These are phyloP conservation scores for Andrena hattorfiana DNA, from an alignment of 2,888 invertebrate species.

Conservation along the genomic window DNA sequence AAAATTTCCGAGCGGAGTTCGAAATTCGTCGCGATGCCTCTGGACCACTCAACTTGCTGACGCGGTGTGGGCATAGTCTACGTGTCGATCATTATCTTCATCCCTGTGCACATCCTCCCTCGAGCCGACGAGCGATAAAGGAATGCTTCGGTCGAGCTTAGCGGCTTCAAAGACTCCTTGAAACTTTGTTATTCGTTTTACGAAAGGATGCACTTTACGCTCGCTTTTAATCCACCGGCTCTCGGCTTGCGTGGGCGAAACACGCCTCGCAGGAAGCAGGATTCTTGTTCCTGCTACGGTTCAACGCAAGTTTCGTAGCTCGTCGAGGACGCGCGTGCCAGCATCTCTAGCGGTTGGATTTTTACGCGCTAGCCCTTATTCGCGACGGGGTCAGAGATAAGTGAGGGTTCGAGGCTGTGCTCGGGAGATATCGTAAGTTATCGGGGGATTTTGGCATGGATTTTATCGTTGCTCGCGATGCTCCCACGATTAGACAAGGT, in stretches of 20 bases:
- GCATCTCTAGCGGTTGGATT: neutral
- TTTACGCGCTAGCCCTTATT: neutral
- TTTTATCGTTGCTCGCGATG: neutral
- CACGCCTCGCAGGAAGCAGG: neutral
- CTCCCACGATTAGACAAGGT: neutral
- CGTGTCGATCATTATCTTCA: too few relatives aligned
- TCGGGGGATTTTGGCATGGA: neutral
- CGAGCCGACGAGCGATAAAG: neutral
- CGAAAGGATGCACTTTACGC: slow-evolving; percentile 4
- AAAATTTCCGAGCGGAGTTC: neutral
- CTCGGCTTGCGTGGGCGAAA: neutral
- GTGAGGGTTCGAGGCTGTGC: neutral
- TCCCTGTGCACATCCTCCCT: neutral
- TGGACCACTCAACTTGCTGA: too few relatives aligned
- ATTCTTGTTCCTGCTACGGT: slow-evolving; percentile 1
- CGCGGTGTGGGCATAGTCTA: too few relatives aligned
- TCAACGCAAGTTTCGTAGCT: slow-evolving; percentile 6
- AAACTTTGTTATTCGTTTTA: slow-evolving; percentile 32
- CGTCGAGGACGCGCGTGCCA: neutral
- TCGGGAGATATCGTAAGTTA: neutral
- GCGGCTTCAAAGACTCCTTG: neutral
- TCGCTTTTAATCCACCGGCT: slow-evolving; percentile 9
- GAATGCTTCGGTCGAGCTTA: neutral
- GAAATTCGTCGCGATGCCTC: neutral
- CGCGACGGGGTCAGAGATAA: neutral